Base-by-base conservation (phyloP, 2,888 invertebrate genomes). In the Lydus trimaculatus region DNA sequence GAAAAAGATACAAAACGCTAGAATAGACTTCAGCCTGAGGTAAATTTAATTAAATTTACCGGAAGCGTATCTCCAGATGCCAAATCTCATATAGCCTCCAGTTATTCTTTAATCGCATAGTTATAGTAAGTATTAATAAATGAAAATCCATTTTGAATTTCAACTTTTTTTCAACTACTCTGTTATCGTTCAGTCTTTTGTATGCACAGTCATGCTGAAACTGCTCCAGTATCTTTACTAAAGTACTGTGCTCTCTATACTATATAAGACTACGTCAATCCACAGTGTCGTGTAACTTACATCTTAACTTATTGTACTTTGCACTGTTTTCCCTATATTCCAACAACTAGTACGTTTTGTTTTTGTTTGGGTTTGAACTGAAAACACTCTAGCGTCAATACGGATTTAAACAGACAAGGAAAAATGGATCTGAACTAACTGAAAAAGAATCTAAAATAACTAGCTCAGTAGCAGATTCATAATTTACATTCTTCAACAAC, bases 201-300 rank as follows among this genome's bases (percentile, higher is more conserved):
- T n/a, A n/a, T n/a, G n/a, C n/a, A n/a, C n/a, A 9, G 28, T 11
- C 7, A 59, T 72, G 61, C 69, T 74, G 56, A 66, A 73, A 2
- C 71, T 64, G 20, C 86, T 86, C 71, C 72, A 74, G n/a, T 59
- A 73, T 2, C n/a, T n/a, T n/a, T n/a, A n/a, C n/a, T n/a, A n/a
- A n/a, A n/a, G n/a, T n/a, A n/a, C n/a, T n/a, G n/a, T n/a, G n/a
- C n/a, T n/a, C n/a, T n/a, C n/a, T n/a, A n/a, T n/a, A n/a, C n/a
- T n/a, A n/a, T n/a, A n/a, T n/a, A n/a, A n/a, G n/a, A n/a, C n/a
- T 79, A 76, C 64, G 58, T 17, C 20, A n/a, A 17, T 9, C 31
- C 23, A 17, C 20, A 61, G 8, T 43, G 36, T n/a, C n/a, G n/a
- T 33, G 31, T 61, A 61, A 61, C 0, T 39, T 15, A 25, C 36